Percentiles rank a stretch among this genome's conserved stretches.
phyloP scores from a whole-genome alignment of 2,888 invertebrate species.

The Trachelus troglodyta region DNA sequence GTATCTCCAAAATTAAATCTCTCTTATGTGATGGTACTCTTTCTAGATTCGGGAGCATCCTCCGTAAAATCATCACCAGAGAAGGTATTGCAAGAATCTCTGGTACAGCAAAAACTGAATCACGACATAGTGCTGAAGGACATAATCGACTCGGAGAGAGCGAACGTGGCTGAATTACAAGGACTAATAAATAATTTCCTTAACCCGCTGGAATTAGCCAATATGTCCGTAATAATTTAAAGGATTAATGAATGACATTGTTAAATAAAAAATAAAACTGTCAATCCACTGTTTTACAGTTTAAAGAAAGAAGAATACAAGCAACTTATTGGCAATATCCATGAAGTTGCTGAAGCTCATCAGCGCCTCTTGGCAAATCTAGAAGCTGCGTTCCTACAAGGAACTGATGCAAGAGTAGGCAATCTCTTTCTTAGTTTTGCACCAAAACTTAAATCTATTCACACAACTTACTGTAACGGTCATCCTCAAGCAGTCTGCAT shows the following conservation, averaged over 20 bases:
- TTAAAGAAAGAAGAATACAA: conserved; percentile 87
- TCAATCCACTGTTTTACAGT: conserved; percentile 68
- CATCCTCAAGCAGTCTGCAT: conserved; percentile 96
- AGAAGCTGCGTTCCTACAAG: conserved; percentile 80
- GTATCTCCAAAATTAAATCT: neutral
- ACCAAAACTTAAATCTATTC: conserved; percentile 83
- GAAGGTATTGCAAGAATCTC: conserved; percentile 68
- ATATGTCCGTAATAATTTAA: conserved; percentile 73
- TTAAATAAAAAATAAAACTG: conserved; percentile 1
- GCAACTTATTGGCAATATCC: conserved; percentile 88
- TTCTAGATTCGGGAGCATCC: conserved; percentile 70
- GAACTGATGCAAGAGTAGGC: conserved; percentile 87
- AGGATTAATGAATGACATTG: neutral
- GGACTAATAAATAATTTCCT: conserved; percentile 87
- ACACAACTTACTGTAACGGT: conserved; percentile 89
- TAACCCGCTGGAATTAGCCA: conserved; percentile 85
- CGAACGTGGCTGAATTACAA: conserved; percentile 90
- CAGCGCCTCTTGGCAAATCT: conserved; percentile 82
- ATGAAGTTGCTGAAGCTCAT: conserved; percentile 87
- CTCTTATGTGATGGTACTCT: neutral
- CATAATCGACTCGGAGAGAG: conserved; percentile 91
- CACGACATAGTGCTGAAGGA: conserved; percentile 88
- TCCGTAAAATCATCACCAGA: conserved; percentile 76
- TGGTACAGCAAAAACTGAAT: conserved; percentile 75
- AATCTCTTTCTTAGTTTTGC: conserved; percentile 90